Evolutionary conservation across 2,888 invertebrate genomes (phyloP), one percentile per base, ranked within the genome.

Genomic region (Brassicogethes aeneus): DNA sequence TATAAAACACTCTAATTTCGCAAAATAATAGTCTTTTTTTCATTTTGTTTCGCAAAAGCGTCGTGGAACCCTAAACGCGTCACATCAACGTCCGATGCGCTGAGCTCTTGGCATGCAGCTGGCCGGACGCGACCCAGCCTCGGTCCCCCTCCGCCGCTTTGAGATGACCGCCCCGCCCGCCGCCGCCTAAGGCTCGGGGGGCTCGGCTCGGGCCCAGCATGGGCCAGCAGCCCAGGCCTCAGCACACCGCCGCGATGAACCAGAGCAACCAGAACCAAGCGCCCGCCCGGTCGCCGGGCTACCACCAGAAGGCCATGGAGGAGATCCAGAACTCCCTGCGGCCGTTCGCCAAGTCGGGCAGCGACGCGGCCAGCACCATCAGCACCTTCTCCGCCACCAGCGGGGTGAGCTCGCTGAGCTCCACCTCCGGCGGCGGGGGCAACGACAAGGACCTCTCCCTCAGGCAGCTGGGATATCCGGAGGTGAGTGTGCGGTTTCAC

Each of bases 311-410:
- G 14, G 32, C 32, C 32, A 32, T 32, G 32, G 32, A 83, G 70
- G 83, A 85, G 70, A 87, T 87, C 61, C 78, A 88, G 56, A 86
- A 86, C 68, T 86, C 87, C 45, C 69, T 88, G 56, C 74, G 83
- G 57, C 88, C 87, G 39, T 88, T 86, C 66, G 86, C 85, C 40
- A 85, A 85, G 38, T n/a, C 15, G 71, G 79, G 81, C 36, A 8
- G n/a, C 3, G 80, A 80, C 52, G 84, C 83, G 23, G 84, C 83
- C 40, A 84, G 84, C 67, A 84, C 84, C 38, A 83, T 84, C 56
- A 77, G 76, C 40, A 77, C 73, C 36, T 67, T 76, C 49, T 77
- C 77, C 2, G 76, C 76, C 13, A 77, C 77, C 2, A 76, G 76
- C 52, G 77, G 77, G 31, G 72, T 77, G 37, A 75, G 76, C 54